These are phyloP conservation scores for Leucania comma DNA, from an alignment of 2,888 invertebrate genomes.

Conservation along the genomic window DNA sequence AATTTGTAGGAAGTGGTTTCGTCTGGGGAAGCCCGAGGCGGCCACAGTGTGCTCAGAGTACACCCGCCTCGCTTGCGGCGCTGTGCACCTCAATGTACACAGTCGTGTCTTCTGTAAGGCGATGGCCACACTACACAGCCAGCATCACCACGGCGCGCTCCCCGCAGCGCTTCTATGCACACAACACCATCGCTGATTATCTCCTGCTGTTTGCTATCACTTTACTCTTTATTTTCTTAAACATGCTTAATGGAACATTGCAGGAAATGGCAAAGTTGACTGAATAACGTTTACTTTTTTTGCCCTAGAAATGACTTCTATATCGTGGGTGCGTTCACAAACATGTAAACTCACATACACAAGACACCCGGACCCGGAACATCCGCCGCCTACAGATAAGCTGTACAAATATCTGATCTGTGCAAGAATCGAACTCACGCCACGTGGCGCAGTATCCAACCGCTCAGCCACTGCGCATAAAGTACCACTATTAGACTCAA, in stretches of 20 bases:
- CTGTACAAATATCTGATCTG: no score
- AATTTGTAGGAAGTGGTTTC: background rate
- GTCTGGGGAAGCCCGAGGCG: background rate
- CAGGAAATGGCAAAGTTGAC: background rate
- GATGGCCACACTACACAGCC: background rate
- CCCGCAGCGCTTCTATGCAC: background rate
- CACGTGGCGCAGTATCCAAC: no score
- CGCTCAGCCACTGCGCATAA: no score
- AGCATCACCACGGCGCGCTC: background rate
- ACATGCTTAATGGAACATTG: background rate
- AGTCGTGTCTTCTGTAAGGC: background rate
- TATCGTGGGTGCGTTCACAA: no score
- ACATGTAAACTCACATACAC: no score
- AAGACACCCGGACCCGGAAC: no score
- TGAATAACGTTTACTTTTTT: background rate
- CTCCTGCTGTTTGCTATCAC: background rate
- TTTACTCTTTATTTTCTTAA: background rate
- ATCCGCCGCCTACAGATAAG: no score
- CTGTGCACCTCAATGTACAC: background rate
- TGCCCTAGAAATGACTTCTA: no score
- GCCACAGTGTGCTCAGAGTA: background rate
- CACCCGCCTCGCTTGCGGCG: background rate
- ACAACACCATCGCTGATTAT: background rate
- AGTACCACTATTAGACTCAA: no score
- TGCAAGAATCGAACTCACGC: no score